Percentiles rank a stretch among this genome's conserved stretches.
Conservation (phyloP, 1,140 invertebrate species). For the Plodia interpunctella region DNA sequence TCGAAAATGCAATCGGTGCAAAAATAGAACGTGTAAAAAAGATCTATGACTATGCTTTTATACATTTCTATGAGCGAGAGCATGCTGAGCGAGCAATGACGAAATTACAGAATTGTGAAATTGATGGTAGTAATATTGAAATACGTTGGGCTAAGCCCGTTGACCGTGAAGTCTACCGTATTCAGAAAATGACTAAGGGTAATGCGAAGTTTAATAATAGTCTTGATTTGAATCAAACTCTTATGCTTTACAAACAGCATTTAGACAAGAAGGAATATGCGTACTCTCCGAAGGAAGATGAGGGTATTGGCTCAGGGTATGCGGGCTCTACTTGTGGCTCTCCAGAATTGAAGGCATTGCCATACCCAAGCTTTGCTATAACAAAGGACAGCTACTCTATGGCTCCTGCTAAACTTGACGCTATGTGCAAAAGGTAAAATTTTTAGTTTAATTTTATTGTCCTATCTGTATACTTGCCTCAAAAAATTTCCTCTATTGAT, state of each 20-base stretch:
- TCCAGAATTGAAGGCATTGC: conserved; percentile 24
- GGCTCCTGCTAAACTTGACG: conserved; percentile 58
- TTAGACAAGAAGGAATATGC: conserved; percentile 56
- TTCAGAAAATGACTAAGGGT: conserved; percentile 59
- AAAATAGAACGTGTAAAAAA: conserved; percentile 70
- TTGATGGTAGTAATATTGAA: conserved; percentile 59
- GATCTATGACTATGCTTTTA: conserved; percentile 76
- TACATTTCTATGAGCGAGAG: conserved; percentile 67
- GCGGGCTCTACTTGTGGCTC: conserved; percentile 46
- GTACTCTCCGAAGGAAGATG: conserved; percentile 48
- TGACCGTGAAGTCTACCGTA: conserved; percentile 54
- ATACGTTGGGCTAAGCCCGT: conserved; percentile 68
- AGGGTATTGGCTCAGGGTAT: conserved; percentile 53
- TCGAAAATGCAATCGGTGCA: conserved; percentile 43
- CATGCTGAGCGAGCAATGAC: conserved; percentile 69
- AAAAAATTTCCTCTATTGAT: too few species aligned
- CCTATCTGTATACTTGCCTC: too few species aligned
- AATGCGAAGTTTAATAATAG: conserved; percentile 70
- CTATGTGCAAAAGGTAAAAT: conserved; percentile 58
- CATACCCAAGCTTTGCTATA: conserved; percentile 3
- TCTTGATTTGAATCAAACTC: conserved; percentile 54
- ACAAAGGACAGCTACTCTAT: conserved; percentile 35
- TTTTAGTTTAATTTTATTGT: conserved; percentile 14
- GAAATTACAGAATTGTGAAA: conserved; percentile 57
- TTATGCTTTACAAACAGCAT: conserved; percentile 66